Percentiles rank a stretch among this genome's conserved stretches.
Evolutionary conservation across 2,888 invertebrate genomes (phyloP).

Genomic region (Neria commutata): DNA sequence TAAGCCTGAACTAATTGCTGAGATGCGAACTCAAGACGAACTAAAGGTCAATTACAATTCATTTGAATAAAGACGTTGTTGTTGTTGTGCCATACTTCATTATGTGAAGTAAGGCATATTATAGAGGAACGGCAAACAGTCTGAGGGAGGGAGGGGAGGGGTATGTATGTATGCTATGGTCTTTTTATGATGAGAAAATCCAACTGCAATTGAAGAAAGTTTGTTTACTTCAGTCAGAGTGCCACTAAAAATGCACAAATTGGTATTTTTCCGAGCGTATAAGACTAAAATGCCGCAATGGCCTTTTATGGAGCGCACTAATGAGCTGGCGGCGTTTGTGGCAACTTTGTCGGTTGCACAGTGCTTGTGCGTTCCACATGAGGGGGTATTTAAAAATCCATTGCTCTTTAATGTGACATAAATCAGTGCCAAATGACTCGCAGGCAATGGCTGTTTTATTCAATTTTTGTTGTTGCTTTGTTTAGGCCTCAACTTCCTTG

Average conservation of each 20-base stretch:
- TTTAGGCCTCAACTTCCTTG: too few species aligned
- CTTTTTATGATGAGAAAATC: too few species aligned
- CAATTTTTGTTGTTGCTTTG: slow-evolving; percentile 19
- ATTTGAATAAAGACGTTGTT: slow-evolving; percentile 48
- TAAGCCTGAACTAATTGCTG: slow-evolving; percentile 47
- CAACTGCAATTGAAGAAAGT: too few species aligned
- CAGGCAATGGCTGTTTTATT: slow-evolving; percentile 7
- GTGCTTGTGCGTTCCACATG: background rate
- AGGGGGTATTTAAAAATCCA: background rate
- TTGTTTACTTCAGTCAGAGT: background rate
- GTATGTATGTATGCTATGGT: too few species aligned
- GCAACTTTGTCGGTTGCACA: background rate
- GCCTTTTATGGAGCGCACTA: background rate
- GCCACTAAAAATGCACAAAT: background rate
- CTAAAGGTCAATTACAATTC: slow-evolving; percentile 49
- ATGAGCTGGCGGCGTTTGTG: background rate
- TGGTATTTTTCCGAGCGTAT: too few species aligned
- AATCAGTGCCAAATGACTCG: background rate
- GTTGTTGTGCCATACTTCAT: background rate
- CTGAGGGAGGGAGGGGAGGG: too few species aligned
- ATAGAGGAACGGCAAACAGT: background rate
- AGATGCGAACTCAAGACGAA: slow-evolving; percentile 34
- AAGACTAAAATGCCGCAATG: too few species aligned
- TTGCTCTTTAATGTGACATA: background rate
- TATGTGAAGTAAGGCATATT: background rate